Conservation (phyloP, 2,797 vertebrate genomes). For the Moxostoma hubbsi region DNA sequence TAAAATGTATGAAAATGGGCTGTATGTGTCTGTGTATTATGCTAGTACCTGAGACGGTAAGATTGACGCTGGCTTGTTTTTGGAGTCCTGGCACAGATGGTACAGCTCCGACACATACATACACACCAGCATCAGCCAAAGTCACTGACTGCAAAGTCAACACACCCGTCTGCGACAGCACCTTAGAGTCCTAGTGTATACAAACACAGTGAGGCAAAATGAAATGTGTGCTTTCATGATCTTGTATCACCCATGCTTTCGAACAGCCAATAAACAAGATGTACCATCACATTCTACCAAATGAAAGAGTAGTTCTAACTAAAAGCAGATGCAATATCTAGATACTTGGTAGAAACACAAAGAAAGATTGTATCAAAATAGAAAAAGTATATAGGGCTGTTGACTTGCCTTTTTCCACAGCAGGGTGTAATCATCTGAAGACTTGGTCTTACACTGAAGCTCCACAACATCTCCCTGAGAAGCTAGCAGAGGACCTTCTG, state of each 20-base stretch:
- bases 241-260: too few species aligned
- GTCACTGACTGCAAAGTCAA: slow-evolving; percentile 66
- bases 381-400: neutral
- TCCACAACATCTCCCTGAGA: slow-evolving; percentile 45
- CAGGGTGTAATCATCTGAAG: slow-evolving; percentile 39
- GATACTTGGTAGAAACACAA: too few species aligned
- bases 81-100: slow-evolving; percentile 78
- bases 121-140: slow-evolving; percentile 77
- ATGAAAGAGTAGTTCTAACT: too few species aligned
- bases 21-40: neutral
- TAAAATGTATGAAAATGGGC: neutral
- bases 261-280: too few species aligned
- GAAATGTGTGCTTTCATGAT: neutral
- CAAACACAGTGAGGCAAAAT: neutral
- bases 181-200: slow-evolving; percentile 71
- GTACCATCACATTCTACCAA: too few species aligned
- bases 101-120: slow-evolving; percentile 79
- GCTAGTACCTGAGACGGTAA: slow-evolving; percentile 81
- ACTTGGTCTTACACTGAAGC: slow-evolving; percentile 52
- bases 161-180: slow-evolving; percentile 68
- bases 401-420: slow-evolving; percentile 57
- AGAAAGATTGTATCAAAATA: neutral
- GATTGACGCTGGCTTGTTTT: slow-evolving; percentile 66
- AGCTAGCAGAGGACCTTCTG: slow-evolving; percentile 11
- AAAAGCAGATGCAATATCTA: too few species aligned